Evolutionary conservation across 2,888 invertebrate species (phyloP), one percentile per base, ranked within the genome.

Genomic region (Cheilosia vernalis): DNA sequence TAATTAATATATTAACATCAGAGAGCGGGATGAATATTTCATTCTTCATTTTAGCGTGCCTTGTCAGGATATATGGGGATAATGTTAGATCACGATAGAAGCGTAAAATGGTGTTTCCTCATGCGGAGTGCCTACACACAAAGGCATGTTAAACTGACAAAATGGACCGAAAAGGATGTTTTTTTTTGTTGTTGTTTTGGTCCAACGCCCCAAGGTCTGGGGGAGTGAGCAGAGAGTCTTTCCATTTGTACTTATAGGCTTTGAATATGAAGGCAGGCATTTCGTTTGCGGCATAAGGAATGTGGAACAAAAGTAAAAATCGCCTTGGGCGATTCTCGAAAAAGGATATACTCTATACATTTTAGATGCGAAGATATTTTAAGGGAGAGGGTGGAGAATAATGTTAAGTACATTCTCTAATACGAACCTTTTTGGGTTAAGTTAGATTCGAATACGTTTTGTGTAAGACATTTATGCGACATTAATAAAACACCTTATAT

Each of bases 401-500:
- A 64, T 51, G 24, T 37, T 24, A 64, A 13, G 21, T n/a, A 64
- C 24, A 37, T 51, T 30, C 19, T 37, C 27, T 67, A 27, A 55
- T 42, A 55, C 55, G 42, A 30, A 55, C 42, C 67, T 42, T 42
- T 55, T 55, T 55, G 27, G 55, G 61, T 53, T 72, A 30, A 53
- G 53, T 61, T 44, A 63, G 42, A 51, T 30, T 30, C n/a, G 21
- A n/a, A 49, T 51, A 72, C 60, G 10, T 51, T 51, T 53, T 53
- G 42, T 21, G 55, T 33, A 55, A 55, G 44, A 47, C 63, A 73
- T 63, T 73, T 73, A 55, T 63, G 56, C 33, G 63, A 73, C 55
- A 47, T 63, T 64, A 73, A 73, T 63, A 73, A 73, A 73, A 64
- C 63, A 47, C 73, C 73, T 64, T 47, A 55, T 44, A 47, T 44